phyloP scores from a whole-genome alignment of 2,113 vertebrate species.

The Atractosteus spatula region DNA sequence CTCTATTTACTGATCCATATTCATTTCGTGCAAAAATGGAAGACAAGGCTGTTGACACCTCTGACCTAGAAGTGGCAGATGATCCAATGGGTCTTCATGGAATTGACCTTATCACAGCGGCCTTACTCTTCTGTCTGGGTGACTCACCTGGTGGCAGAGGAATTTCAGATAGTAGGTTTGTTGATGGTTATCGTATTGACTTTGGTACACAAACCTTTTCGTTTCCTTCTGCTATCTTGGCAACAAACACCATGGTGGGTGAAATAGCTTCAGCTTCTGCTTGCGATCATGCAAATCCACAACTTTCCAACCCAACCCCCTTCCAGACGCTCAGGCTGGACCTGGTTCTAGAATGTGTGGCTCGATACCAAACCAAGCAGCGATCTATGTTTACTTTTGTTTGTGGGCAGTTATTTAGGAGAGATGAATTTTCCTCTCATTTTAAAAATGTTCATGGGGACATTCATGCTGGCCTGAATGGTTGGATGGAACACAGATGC shows the following conservation, averaged over 20 bases:
- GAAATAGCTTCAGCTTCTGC: constrained; percentile 95
- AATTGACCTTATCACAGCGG: constrained; percentile 91
- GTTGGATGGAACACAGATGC: constrained; percentile 97
- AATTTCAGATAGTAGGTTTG: constrained; percentile 85
- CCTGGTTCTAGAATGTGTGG: constrained; percentile 87
- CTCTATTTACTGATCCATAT: constrained; percentile 61
- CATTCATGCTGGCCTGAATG: constrained; percentile 94
- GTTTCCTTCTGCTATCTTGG: constrained; percentile 89
- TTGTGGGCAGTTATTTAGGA: constrained; percentile 91
- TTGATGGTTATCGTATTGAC: constrained; percentile 79
- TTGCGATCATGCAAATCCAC: constrained; percentile 91
- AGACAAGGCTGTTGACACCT: constrained; percentile 92
- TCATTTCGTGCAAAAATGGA: constrained; percentile 72
- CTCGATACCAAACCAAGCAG: constrained; percentile 95
- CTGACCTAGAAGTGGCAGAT: constrained; percentile 85
- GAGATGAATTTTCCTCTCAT: constrained; percentile 94
- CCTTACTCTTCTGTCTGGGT: constrained; percentile 89
- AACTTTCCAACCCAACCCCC: constrained; percentile 91
- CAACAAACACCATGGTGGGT: constrained; percentile 93
- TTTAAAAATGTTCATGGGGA: constrained; percentile 96
- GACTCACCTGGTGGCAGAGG: constrained; percentile 88
- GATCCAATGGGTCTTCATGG: constrained; percentile 91
- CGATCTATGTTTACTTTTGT: constrained; percentile 97
- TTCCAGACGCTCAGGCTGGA: constrained; percentile 89
- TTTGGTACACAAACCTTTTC: constrained; percentile 96